Conservation (phyloP, 2,797 vertebrate genomes). For the Glyptemys insculpta region DNA sequence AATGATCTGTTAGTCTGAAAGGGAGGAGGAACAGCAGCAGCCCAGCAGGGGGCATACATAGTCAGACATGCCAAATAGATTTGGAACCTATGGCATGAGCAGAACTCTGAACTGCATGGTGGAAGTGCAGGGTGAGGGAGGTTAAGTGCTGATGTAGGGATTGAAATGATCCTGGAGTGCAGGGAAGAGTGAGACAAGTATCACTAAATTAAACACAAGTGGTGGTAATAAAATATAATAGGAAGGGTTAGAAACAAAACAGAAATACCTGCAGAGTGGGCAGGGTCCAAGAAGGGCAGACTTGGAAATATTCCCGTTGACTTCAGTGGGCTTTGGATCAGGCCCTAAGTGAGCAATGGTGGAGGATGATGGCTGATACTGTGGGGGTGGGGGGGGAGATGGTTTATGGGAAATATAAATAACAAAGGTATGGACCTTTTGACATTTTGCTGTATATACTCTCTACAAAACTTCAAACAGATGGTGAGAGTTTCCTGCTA, state of each 20-base stretch:
- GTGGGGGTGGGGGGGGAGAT: neutral
- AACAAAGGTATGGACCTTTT: neutral
- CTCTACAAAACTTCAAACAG: neutral
- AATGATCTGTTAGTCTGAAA: neutral
- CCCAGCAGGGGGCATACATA: neutral
- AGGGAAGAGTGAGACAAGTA: neutral
- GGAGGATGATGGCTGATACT: accelerated
- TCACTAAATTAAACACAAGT: neutral
- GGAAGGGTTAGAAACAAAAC: neutral
- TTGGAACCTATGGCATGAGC: neutral
- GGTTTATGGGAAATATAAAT: neutral
- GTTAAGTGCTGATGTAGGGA: neutral
- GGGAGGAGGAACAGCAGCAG: neutral
- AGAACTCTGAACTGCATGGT: neutral
- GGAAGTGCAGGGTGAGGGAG: neutral
- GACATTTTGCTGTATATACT: neutral
- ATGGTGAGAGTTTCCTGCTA: neutral
- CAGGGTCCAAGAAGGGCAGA: neutral
- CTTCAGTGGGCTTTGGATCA: neutral
- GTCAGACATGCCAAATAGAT: neutral
- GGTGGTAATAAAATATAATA: too few species aligned
- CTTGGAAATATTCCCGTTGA: neutral
- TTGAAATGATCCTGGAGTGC: neutral
- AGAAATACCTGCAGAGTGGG: neutral
- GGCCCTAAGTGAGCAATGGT: neutral